A percentile compares a stretch with the other conserved stretches of the same genome.
phyloP scores from a whole-genome alignment of 2,113 vertebrate genomes.

The Mesitornis unicolor region DNA sequence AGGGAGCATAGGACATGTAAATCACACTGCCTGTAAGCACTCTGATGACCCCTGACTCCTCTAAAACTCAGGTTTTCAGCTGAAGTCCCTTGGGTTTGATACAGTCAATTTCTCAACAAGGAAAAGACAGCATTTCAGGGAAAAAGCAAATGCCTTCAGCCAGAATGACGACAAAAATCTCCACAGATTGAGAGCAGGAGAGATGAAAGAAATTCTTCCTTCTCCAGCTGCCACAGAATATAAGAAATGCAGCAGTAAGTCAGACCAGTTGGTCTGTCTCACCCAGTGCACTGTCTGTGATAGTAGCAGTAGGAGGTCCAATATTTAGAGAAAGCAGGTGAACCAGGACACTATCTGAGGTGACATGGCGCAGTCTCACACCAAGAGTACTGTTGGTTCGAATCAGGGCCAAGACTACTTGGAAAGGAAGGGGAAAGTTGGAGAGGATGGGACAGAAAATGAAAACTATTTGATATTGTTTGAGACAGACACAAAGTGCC shows the following conservation, averaged over 20 bases:
- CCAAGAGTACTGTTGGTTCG: not conserved
- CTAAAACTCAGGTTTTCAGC: not conserved
- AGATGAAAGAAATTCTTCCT: not conserved
- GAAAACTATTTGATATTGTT: not conserved
- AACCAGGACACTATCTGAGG: not conserved
- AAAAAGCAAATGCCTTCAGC: not conserved
- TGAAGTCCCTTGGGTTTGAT: not conserved
- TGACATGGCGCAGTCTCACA: not conserved
- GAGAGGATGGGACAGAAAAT: not conserved
- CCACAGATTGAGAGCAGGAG: not conserved
- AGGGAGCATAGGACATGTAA: not conserved
- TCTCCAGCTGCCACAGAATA: not conserved
- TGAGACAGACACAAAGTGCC: not conserved
- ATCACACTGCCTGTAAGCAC: rapidly evolving
- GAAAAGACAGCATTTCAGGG: not conserved
- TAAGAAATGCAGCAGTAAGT: not conserved
- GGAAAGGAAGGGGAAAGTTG: not conserved
- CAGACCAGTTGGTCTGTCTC: not conserved
- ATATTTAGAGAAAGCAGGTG: not conserved
- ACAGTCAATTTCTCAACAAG: not conserved
- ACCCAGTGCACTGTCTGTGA: not conserved
- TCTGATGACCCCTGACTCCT: not conserved
- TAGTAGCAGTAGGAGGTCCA: not conserved
- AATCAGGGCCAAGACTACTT: not conserved
- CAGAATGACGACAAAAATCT: not conserved